Conservation (phyloP, 2,113 vertebrate genomes). For the Muntiacus muntjak region DNA sequence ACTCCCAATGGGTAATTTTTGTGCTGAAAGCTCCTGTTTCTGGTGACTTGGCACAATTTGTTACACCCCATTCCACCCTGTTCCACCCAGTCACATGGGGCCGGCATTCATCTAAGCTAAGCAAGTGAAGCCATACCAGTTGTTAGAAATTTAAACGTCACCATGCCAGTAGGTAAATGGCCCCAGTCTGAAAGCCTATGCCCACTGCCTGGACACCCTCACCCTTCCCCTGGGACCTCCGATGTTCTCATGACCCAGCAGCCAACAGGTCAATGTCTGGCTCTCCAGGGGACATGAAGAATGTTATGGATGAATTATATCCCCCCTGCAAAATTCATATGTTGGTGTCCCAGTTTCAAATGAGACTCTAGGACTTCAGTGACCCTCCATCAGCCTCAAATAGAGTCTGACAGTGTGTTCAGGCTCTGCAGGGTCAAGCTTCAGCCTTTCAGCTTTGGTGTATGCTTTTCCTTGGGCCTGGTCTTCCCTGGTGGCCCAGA, state of each 20-base stretch:
- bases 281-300: background rate
- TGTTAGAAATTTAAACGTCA: background rate
- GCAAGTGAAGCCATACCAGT: background rate
- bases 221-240: background rate
- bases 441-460: background rate
- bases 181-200: background rate
- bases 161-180: background rate
- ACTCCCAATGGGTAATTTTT: too few species aligned
- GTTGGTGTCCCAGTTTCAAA: background rate
- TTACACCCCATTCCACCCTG: background rate
- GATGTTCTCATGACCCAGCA: background rate
- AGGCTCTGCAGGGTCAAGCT: fast-evolving
- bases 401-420: fast-evolving
- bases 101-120: background rate
- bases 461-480: background rate
- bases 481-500: background rate
- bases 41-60: background rate
- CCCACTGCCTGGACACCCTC: background rate
- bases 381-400: background rate
- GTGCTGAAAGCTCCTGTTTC: background rate
- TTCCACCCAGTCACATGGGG: background rate
- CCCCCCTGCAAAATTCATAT: background rate
- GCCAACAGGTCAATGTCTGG: background rate
- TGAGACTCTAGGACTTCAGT: background rate
- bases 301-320: background rate